Evolutionary conservation across 2,113 vertebrate genomes (phyloP).

Genomic region (Tetrax tetrax): DNA sequence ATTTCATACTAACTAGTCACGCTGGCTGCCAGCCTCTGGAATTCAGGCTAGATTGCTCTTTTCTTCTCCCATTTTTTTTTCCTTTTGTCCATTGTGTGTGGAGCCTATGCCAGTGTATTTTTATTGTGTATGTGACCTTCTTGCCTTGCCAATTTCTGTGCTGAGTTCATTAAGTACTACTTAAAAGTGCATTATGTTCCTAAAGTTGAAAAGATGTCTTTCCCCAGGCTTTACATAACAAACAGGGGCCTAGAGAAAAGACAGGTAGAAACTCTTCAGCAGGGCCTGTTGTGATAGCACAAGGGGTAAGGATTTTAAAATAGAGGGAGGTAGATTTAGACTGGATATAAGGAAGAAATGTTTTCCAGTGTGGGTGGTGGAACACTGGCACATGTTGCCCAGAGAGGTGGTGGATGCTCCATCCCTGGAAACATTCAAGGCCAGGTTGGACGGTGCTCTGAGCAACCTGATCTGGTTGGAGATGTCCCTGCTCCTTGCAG

Average conservation of each 20-base stretch:
- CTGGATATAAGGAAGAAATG: no score
- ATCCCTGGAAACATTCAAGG: no score
- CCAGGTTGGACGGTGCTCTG: no score
- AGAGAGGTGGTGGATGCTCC: no score
- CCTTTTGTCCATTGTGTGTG: neutral
- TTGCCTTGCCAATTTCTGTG: neutral
- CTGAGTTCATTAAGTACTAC: neutral
- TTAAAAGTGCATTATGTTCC: neutral
- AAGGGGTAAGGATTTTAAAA: no score
- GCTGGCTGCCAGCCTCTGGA: neutral
- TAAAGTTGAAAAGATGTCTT: neutral
- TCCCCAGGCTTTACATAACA: neutral
- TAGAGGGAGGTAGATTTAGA: no score
- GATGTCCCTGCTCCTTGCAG: no score
- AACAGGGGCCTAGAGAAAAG: neutral
- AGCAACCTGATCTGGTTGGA: no score
- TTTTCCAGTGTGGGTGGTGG: no score
- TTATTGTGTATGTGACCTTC: neutral
- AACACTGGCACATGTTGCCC: no score
- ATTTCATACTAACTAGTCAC: neutral
- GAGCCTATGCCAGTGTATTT: neutral
- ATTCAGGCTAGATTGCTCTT: neutral
- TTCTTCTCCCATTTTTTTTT: neutral
- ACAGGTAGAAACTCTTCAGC: no score
- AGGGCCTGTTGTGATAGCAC: no score